Percentiles rank a stretch among this genome's conserved stretches.
These are phyloP conservation scores for Danio aesculapii DNA, from an alignment of 2,797 vertebrate genomes.

Conservation along the genomic window DNA sequence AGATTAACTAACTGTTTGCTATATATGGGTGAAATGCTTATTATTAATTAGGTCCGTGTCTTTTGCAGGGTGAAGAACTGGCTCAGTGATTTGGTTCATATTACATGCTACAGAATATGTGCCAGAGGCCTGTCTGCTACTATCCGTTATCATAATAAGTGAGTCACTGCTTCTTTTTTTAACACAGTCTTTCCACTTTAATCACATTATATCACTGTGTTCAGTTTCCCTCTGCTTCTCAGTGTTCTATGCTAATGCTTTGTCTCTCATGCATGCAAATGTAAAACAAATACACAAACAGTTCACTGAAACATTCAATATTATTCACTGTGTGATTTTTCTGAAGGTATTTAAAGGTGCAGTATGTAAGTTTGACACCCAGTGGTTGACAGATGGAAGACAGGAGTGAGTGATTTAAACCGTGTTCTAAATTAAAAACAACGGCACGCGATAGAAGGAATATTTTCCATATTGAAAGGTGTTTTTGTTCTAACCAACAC, in stretches of 20 bases:
- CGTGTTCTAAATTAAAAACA: too few species aligned
- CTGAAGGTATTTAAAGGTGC: neutral
- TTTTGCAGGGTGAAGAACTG: conserved; percentile 82
- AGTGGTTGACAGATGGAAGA: too few species aligned
- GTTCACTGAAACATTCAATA: neutral
- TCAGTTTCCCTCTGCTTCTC: neutral
- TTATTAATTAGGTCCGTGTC: conserved; percentile 39
- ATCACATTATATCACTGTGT: neutral
- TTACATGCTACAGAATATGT: conserved; percentile 93
- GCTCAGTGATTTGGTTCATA: conserved; percentile 90
- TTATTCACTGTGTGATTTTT: neutral
- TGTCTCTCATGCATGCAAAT: neutral
- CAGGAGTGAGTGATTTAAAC: too few species aligned
- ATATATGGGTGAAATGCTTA: neutral
- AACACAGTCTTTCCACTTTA: neutral
- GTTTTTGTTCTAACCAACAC: too few species aligned
- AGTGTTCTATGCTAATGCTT: neutral
- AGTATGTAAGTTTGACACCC: too few species aligned
- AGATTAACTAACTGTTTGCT: neutral
- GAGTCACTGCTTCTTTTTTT: conserved; percentile 63
- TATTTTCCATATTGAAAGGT: too few species aligned
- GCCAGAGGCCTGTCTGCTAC: conserved; percentile 91
- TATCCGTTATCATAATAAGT: conserved; percentile 93
- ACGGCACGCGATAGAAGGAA: too few species aligned
- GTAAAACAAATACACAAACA: neutral